Evolutionary conservation across 2,888 invertebrate genomes (phyloP), one percentile per base, ranked within the genome.

Genomic region (Agrilus mali): DNA sequence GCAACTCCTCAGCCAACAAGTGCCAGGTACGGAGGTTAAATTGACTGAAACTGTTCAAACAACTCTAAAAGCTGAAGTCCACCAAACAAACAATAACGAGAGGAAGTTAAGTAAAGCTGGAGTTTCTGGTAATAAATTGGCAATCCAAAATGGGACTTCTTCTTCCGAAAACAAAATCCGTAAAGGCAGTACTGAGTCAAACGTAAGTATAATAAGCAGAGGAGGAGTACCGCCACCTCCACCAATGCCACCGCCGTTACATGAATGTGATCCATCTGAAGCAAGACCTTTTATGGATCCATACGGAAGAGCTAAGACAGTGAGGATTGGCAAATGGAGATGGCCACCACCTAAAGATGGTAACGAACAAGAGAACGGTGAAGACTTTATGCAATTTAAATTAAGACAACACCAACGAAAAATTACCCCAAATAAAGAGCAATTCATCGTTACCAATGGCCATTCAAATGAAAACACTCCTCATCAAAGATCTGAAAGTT

Each of bases 281-380:
- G 78, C 79, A 0, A 70, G 88, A 7, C 87, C 86, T 1, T 90
- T 90, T 60, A 72, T 92, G 54, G 90, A 92, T 63, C 90, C 90
- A 0, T 92, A 92, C 56, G 92, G 93, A 0, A 71, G 94, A 20
- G 94, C 94, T 0, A 92, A 94, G 60, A 95, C 94, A 0, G 93
- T 95, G 0, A 73, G 94, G 27, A 94, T 96, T 42, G 95, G 92
- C 2, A 93, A 92, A 67, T 93, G 93, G 93, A 72, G 87, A 48
- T 95, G 95, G 95, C 95, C 96, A 7, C 94, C 94, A 10, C 81
- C 82, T 7, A 83, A 86, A 44, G 82, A 81, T 1, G 77, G 75
- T 20, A 74, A 71, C 10, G 79, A 77, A 49, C 68, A 62, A 12
- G 82, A 82, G 47, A 75, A 75, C 13, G 76, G 80, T 5, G 88